Evolutionary conservation across 2,113 vertebrate species (phyloP).

Genomic region (Orycteropus afer): DNA sequence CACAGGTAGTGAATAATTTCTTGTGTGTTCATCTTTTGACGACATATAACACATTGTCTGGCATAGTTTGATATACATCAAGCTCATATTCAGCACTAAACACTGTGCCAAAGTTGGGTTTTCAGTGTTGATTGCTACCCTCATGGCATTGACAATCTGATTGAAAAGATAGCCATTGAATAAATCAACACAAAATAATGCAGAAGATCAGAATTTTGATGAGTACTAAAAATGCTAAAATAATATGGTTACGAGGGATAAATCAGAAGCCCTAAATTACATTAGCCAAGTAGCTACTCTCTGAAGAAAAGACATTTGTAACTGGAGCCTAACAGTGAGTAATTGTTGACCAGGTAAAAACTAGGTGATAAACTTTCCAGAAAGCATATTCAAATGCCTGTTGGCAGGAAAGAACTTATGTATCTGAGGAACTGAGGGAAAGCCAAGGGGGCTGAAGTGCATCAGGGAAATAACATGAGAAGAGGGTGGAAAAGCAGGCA

Average conservation of each 20-base stretch:
- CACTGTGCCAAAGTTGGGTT: background rate
- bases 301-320: background rate
- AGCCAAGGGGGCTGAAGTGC: background rate
- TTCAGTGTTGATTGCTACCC: background rate
- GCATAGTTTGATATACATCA: background rate
- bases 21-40: background rate
- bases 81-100: background rate
- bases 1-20: background rate
- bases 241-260: background rate
- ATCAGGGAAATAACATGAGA: background rate
- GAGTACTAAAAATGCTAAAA: background rate
- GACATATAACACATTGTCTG: background rate
- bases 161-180: background rate
- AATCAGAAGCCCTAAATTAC: background rate
- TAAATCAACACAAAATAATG: background rate
- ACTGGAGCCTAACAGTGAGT: background rate
- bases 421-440: background rate
- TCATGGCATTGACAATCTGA: background rate
- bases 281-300: background rate
- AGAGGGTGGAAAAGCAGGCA: background rate
- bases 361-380: background rate
- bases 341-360: background rate
- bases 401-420: background rate
- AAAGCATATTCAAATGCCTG: background rate
- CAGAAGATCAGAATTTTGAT: slow-evolving; percentile 1